Base-by-base conservation (phyloP, 1,140 invertebrate genomes). In the Sitodiplosis mosellana region DNA sequence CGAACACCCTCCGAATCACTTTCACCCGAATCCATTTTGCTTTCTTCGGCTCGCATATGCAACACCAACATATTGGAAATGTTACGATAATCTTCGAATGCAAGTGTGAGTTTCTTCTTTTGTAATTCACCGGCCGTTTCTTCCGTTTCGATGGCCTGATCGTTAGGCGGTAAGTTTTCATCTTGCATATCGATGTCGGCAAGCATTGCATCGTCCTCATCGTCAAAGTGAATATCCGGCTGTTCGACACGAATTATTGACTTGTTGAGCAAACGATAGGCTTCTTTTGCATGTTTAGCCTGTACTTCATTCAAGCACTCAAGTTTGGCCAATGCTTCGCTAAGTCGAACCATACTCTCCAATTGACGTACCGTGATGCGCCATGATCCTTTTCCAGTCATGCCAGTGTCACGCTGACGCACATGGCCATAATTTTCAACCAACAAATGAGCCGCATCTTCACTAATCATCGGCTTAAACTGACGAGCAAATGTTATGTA, bases 341-440 rank as follows among this genome's bases (percentile, higher is more conserved):
- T 88, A 11, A 99, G 70, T 27, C 95, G 81, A 55, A 99, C 82
- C 76, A 99, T 82, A 59, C 89, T 95, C 69, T 99, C 96, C 45
- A 99, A 69, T 63, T 99, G 95, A n/a, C 96, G 72, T n/a, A 99
- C 95, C 0, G 95, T 99, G 49, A 98, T 94, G 45, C 93, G 71
- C 89, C 92, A 97, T 0, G 83, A 80, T 19, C 86, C 85, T 47
- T 79, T 80, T 19, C 73, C 76, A 5, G 74, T 70, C 2, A 77
- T 72, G 19, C 79, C 77, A 6, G 74, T 73, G 59, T 97, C 93
- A 14, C 87, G 70, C 57, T 90, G 78, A 10, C 95, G 71, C 18
- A 99, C 66, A 53, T 77, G 73, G 17, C 82, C 83, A 66, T 99
- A 99, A 65, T 89, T 82, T 49, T 87, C 80, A 10, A 97, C 84